These are phyloP conservation scores for Spinus pinus DNA, from an alignment of 2,797 vertebrate genomes.

Conservation along the genomic window DNA sequence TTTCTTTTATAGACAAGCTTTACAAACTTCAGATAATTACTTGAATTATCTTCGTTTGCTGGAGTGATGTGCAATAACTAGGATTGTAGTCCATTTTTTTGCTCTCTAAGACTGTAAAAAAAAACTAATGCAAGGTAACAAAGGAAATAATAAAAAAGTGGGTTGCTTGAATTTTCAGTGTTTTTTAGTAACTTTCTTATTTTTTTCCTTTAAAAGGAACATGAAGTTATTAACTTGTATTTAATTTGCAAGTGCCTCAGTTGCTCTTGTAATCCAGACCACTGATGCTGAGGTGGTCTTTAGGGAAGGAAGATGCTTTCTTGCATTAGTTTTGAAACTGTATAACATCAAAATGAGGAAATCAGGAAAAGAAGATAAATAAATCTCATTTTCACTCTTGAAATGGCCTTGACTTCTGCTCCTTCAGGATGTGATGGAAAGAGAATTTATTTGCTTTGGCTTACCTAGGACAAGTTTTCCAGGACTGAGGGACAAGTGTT, in stretches of 20 bases:
- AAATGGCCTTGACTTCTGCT: background rate
- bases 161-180: background rate
- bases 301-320: background rate
- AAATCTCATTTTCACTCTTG: background rate
- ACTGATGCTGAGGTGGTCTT: background rate
- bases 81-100: background rate
- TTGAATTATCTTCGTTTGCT: background rate
- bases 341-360: background rate
- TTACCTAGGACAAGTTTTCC: background rate
- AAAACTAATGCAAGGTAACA: background rate
- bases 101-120: background rate
- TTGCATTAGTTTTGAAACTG: background rate
- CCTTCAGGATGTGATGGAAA: background rate
- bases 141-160: background rate
- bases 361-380: background rate
- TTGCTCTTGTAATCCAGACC: background rate
- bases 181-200: background rate
- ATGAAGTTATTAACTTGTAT: background rate
- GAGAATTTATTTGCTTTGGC: background rate
- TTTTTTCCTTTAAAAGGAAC: background rate
- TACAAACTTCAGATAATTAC: background rate
- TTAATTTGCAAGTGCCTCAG: background rate
- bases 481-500: background rate
- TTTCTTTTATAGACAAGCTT: background rate
- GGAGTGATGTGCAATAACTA: background rate